A percentile compares a stretch with the other conserved stretches of the same genome.
Evolutionary conservation across 2,113 vertebrate species (phyloP).

Genomic region (Cygnus buccinator): DNA sequence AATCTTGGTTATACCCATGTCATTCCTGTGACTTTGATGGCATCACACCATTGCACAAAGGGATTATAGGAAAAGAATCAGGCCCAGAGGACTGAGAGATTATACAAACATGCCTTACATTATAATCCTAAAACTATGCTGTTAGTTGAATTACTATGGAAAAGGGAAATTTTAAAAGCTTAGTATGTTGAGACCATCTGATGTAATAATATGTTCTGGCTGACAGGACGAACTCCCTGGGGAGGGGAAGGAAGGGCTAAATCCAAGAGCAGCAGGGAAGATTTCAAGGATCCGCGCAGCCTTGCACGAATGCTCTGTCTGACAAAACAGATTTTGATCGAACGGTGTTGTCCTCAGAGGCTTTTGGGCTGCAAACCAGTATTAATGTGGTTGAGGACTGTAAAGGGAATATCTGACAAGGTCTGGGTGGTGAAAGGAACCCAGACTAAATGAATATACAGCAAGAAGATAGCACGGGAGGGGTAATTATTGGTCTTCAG

Average conservation of each 20-base stretch:
- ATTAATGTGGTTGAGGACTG: rapidly evolving
- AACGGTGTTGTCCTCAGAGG: not conserved
- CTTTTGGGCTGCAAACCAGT: not conserved
- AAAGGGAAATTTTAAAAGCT: not conserved
- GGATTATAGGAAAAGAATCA: not conserved
- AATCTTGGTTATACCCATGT: not conserved
- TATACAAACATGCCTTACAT: not conserved
- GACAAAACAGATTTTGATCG: not conserved
- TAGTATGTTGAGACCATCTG: not conserved
- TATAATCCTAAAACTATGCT: not conserved
- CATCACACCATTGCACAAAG: not conserved
- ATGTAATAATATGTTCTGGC: not conserved
- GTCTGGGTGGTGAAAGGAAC: not conserved
- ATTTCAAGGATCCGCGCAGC: not conserved
- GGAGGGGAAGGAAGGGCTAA: not conserved
- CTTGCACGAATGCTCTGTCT: not conserved
- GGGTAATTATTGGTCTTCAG: not conserved
- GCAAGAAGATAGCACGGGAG: not conserved
- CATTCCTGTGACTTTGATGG: not conserved
- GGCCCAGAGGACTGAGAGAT: not conserved
- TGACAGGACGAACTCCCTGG: not conserved
- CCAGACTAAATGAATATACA: not conserved
- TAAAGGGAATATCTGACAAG: not conserved
- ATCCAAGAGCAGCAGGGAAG: not conserved
- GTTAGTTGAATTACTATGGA: not conserved